Evolutionary conservation across 2,888 invertebrate species (phyloP).

Genomic region (Onthophagus sagittarius): DNA sequence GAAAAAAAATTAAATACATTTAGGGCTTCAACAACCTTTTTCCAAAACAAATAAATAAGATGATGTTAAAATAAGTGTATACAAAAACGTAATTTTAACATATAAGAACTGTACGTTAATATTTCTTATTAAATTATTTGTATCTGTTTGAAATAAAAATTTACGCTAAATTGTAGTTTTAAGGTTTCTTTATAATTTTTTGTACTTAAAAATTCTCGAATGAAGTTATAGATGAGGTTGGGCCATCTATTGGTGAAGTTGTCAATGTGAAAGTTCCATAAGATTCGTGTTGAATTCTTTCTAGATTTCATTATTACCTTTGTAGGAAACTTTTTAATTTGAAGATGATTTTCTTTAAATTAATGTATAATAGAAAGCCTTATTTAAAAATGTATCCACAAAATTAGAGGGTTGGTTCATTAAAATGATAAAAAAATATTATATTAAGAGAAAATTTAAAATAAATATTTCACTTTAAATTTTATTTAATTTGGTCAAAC

Average conservation of each 20-base stretch:
- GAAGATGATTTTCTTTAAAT: too few species aligned
- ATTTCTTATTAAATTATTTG: constrained; percentile 24
- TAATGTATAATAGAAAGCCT: too few species aligned
- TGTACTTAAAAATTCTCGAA: neutral
- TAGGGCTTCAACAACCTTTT: neutral
- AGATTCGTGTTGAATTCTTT: too few species aligned
- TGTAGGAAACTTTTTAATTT: too few species aligned
- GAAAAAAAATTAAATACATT: neutral
- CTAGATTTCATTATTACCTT: too few species aligned
- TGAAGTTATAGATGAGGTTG: neutral
- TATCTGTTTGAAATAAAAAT: constrained; percentile 25
- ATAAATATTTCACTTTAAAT: too few species aligned
- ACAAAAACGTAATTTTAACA: constrained; percentile 17
- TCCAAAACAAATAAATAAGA: constrained; percentile 9
- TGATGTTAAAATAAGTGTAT: constrained; percentile 2
- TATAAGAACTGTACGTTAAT: constrained; percentile 22
- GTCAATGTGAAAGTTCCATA: neutral
- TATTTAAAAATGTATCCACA: too few species aligned
- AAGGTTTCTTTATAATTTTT: neutral
- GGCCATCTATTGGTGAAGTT: neutral
- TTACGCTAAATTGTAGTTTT: constrained; percentile 15
- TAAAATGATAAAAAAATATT: too few species aligned
- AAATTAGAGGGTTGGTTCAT: too few species aligned
- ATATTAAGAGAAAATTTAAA: too few species aligned
- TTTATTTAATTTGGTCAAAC: too few species aligned